phyloP scores from a whole-genome alignment of 2,113 vertebrate species.

The Eulacestoma nigropectus region DNA sequence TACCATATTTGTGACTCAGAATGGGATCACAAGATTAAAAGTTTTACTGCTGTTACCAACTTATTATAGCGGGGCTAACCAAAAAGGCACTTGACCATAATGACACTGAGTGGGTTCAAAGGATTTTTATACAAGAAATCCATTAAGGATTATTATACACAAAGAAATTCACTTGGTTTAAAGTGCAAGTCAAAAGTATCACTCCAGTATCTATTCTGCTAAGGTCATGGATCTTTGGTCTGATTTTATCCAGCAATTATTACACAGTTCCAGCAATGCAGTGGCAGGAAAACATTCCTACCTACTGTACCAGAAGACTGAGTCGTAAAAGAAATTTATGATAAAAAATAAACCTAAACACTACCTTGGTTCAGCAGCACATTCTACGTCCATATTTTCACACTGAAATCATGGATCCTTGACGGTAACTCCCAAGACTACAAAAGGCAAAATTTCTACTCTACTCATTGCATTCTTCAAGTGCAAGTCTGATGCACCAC shows the following conservation, averaged over 20 bases:
- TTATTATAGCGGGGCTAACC: background rate
- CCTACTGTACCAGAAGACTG: background rate
- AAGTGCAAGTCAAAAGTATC: background rate
- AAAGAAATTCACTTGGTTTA: background rate
- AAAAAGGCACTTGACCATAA: background rate
- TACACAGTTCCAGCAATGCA: background rate
- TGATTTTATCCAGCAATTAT: background rate
- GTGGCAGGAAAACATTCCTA: background rate
- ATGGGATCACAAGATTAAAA: background rate
- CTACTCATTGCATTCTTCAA: background rate
- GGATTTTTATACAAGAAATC: background rate
- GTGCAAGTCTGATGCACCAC: background rate
- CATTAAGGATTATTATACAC: background rate
- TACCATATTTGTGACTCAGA: background rate
- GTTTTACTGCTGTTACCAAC: background rate
- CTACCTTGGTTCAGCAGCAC: background rate
- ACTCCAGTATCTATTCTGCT: background rate
- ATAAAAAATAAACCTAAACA: background rate
- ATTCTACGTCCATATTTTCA: background rate
- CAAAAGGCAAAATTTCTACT: background rate
- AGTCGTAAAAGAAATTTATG: background rate
- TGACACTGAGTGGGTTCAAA: background rate
- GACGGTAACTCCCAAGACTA: background rate
- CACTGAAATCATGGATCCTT: background rate
- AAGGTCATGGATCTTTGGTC: background rate